Base-by-base conservation (phyloP, 2,113 vertebrate genomes). In the Corythoichthys intestinalis region DNA sequence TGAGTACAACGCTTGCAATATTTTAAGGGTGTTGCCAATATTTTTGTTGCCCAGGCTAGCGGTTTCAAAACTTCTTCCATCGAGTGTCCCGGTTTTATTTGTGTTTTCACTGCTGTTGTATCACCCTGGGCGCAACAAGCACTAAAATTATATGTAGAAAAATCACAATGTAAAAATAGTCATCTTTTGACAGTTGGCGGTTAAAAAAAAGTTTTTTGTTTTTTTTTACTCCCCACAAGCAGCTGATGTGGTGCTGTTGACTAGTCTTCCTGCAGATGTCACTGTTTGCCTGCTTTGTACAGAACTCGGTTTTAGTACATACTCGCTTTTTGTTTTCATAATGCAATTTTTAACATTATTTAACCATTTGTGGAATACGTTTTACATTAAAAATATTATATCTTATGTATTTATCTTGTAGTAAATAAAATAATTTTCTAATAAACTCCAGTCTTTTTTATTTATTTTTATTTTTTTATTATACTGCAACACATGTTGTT, bases 181-280 rank as follows among this genome's bases (percentile, higher is more conserved):
- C 34, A 11, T 37, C 10, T 6, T 49, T 14, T 58, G 12, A 14
- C 34, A 35, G 28, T 10, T 4, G 10, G 34, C 6, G 11, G 1
- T 17, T 10, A 60, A 60, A 39, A 58, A 0, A n/a, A 59, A 17
- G 20, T 7, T 1, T 34, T 56, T 56, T 6, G 1, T 35, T 5
- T 58, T 17, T 17, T 54, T 54, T 8, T 10, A n/a, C 2, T 20
- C 9, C 28, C 34, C 4, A 35, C 4, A 11, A n/a, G 7, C 38
- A 20, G 28, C 37, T n/a, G 20, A 10, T 10, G 5, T 62, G 48
- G 49, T 86, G 84, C 80, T 79, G 80, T 78, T 80, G 50, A 0
- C 2, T 0, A 1, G 13, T 38, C 6, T 7, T 65, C 86, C 89
- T 84, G 78, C 34, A 69, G 90, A 78, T 82, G 89, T 78, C 90